Evolutionary conservation across 1,140 invertebrate species (phyloP), one percentile per base, ranked within the genome.

Genomic region (Copidosoma floridanum): DNA sequence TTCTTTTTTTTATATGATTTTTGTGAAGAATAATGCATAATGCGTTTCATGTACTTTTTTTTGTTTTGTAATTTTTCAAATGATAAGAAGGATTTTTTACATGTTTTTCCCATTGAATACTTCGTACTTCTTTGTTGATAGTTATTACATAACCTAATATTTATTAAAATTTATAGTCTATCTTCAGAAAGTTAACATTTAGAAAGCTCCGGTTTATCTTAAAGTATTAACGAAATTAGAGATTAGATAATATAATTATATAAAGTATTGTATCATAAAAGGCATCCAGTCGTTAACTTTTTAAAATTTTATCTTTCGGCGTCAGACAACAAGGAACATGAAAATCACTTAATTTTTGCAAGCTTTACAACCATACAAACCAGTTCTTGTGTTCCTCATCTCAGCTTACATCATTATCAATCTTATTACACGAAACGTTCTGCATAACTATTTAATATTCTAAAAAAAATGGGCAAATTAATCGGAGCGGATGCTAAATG

Each of bases 71-170:
- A n/a, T n/a, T n/a, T n/a, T n/a, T n/a, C n/a, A n/a, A n/a, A n/a
- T n/a, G n/a, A n/a, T n/a, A n/a, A n/a, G n/a, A n/a, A n/a, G n/a
- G n/a, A n/a, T n/a, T n/a, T n/a, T n/a, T n/a, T 11, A 21, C 27
- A 2, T 53, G 50, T 21, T 20, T 46, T 3, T 77, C 65, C 71
- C 74, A 76, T 2, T 35, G 51, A 3, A 37, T 23, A 12, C 38
- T n/a, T 40, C n/a, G 16, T 1, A 21, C 3, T 41, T 53, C 41
- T 14, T 7, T 18, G 12, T 23, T 38, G 21, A 51, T 16, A n/a
- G n/a, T n/a, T n/a, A n/a, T n/a, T n/a, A n/a, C n/a, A n/a, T n/a
- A n/a, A n/a, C n/a, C n/a, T n/a, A n/a, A n/a, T n/a, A n/a, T n/a
- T n/a, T n/a, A n/a, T n/a, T n/a, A n/a, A n/a, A n/a, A n/a, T n/a